Evolutionary conservation across 1,140 invertebrate species (phyloP).

Genomic region (Sarcophaga bullata): DNA sequence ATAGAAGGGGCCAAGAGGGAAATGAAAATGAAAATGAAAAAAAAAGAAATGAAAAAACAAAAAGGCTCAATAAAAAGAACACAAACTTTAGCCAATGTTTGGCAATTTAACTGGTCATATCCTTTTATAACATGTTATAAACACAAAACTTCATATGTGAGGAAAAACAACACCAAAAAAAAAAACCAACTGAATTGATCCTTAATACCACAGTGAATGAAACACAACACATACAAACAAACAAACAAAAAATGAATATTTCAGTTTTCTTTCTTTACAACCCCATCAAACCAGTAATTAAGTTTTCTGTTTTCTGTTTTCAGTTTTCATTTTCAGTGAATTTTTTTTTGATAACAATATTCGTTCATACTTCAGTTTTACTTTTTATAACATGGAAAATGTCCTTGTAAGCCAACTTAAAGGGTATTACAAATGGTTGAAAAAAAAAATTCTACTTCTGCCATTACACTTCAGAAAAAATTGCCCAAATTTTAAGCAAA

Average conservation of each 20-base stretch:
- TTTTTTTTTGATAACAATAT: background rate
- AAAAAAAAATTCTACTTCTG: background rate
- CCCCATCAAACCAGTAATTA: conserved; percentile 20
- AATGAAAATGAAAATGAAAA: background rate
- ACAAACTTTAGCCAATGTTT: conserved; percentile 15
- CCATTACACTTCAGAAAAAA: too few species aligned
- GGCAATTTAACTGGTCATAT: conserved; percentile 36
- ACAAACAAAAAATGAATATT: background rate
- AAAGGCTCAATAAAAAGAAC: background rate
- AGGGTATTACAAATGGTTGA: background rate
- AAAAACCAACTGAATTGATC: background rate
- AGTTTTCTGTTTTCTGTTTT: background rate
- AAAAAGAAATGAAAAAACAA: background rate
- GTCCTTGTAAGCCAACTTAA: background rate
- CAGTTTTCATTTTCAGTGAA: background rate
- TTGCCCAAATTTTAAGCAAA: background rate
- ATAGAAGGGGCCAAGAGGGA: background rate
- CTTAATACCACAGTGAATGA: conserved; percentile 3
- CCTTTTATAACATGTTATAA: conserved; percentile 33
- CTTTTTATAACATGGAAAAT: background rate
- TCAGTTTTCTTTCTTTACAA: conserved; percentile 6
- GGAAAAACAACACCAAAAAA: background rate
- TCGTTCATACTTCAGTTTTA: too few species aligned
- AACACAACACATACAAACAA: background rate
- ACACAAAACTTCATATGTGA: conserved; percentile 13